Percentiles rank a stretch among this genome's conserved stretches.
phyloP scores from a whole-genome alignment of 2,113 vertebrate species.

The Colistium nudipinnis region DNA sequence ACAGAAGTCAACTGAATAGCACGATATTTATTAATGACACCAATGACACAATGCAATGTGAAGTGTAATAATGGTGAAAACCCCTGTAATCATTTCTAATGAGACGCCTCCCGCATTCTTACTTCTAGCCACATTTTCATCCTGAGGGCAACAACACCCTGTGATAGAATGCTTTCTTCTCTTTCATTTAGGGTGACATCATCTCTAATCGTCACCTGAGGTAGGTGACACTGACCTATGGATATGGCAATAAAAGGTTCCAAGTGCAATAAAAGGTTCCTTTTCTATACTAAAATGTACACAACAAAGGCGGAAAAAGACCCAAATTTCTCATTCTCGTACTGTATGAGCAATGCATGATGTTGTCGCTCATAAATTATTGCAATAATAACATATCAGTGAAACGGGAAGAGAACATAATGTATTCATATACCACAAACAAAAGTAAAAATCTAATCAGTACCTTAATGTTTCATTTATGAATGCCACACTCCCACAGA shows the following conservation, averaged over 20 bases:
- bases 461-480: too few species aligned
- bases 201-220: background rate
- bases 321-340: too few species aligned
- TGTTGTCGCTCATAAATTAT: background rate
- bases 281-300: too few species aligned
- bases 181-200: constrained; percentile 20
- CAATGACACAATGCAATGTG: background rate
- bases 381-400: background rate
- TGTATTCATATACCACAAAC: background rate
- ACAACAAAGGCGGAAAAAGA: too few species aligned
- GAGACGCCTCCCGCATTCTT: background rate
- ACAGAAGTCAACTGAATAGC: background rate
- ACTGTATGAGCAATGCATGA: background rate
- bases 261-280: background rate
- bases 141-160: background rate
- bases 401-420: too few species aligned
- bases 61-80: constrained; percentile 4
- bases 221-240: background rate
- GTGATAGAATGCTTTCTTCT: constrained; percentile 12
- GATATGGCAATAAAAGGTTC: background rate
- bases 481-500: too few species aligned
- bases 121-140: background rate
- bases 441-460: background rate
- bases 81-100: background rate
- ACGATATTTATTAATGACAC: background rate